Percentiles rank a stretch among this genome's conserved stretches.
Evolutionary conservation across 2,888 invertebrate genomes (phyloP).

Genomic region (Emmelina monodactyla): DNA sequence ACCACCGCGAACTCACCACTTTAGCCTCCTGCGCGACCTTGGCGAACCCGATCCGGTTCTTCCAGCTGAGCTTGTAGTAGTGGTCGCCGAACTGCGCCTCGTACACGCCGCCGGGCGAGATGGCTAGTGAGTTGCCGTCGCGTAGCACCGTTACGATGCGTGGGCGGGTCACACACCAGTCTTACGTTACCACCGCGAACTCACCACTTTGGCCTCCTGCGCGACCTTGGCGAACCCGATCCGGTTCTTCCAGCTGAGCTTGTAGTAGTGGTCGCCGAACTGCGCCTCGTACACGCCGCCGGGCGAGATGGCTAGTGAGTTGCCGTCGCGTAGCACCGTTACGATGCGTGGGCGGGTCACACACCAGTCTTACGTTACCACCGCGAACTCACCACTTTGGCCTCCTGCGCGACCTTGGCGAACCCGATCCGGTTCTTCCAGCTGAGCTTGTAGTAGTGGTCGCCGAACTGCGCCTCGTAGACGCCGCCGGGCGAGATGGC

Average conservation of each 20-base stretch:
- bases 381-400: constrained; percentile 88
- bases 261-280: constrained; percentile 91
- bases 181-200: too few species aligned
- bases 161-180: too few species aligned
- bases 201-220: constrained; percentile 88
- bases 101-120: constrained; percentile 94
- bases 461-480: constrained; percentile 95
- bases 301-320: constrained; percentile 91
- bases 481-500: constrained; percentile 96
- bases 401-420: constrained; percentile 93
- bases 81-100: constrained; percentile 97
- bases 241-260: constrained; percentile 91
- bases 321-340: constrained; percentile 89
- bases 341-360: too few species aligned
- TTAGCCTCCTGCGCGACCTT: constrained; percentile 94
- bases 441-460: constrained; percentile 86
- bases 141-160: too few species aligned
- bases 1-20: constrained; percentile 84
- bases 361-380: too few species aligned
- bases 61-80: constrained; percentile 92
- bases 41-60: constrained; percentile 91
- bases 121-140: constrained; percentile 90
- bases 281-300: constrained; percentile 96
- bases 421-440: constrained; percentile 96
- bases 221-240: constrained; percentile 97